Evolutionary conservation across 2,113 vertebrate genomes (phyloP).

Genomic region (Amphiprion ocellaris): DNA sequence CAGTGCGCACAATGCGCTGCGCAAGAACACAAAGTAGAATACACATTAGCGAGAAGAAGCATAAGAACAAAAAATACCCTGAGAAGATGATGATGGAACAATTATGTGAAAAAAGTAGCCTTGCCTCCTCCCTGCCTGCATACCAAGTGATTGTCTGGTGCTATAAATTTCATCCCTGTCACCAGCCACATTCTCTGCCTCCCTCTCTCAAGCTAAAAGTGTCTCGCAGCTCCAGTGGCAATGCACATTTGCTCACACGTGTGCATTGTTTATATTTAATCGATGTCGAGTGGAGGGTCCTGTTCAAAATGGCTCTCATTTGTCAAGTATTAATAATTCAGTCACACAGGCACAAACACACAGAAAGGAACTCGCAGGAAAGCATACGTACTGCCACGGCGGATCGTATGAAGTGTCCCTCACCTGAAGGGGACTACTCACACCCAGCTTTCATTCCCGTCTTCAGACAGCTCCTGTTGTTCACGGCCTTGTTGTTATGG

Average conservation of each 20-base stretch:
- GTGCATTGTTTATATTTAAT: constrained; percentile 79
- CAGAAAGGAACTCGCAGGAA: constrained; percentile 1
- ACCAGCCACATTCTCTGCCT: constrained; percentile 53
- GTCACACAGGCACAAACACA: constrained; percentile 45
- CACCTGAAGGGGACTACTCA: constrained; percentile 55
- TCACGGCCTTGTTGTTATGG: constrained; percentile 16
- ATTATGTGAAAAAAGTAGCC: constrained; percentile 52
- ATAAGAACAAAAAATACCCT: constrained; percentile 1
- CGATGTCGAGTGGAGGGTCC: constrained; percentile 65
- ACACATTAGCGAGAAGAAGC: constrained; percentile 15
- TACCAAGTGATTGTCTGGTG: constrained; percentile 57
- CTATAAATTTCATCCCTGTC: constrained; percentile 60
- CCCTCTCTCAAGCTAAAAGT: constrained; percentile 44
- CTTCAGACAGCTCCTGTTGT: constrained; percentile 42
- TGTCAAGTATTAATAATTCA: constrained; percentile 85
- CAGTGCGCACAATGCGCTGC: too few species aligned
- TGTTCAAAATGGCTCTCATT: constrained; percentile 80
- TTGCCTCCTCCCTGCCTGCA: constrained; percentile 56
- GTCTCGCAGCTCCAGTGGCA: constrained; percentile 42
- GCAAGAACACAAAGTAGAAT: constrained; percentile 21
- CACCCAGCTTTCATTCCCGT: constrained; percentile 42
- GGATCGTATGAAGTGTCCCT: constrained; percentile 37
- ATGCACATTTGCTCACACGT: constrained; percentile 69
- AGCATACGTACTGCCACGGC: constrained; percentile 5
- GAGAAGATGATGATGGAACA: constrained; percentile 70